Evolutionary conservation across 2,113 vertebrate species (phyloP).

Genomic region (Apodemus sylvaticus): DNA sequence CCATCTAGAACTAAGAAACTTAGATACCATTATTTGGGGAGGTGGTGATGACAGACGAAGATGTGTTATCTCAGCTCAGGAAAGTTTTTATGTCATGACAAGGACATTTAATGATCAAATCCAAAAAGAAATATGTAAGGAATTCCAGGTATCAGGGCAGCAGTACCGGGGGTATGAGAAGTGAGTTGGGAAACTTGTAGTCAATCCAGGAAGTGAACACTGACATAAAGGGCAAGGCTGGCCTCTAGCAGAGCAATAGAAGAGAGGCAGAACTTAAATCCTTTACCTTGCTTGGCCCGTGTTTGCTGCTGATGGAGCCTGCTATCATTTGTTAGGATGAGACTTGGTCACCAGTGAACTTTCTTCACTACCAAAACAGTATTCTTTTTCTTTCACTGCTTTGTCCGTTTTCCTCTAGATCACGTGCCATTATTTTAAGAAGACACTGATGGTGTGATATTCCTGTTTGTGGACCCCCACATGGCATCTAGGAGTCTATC

Average conservation of each 20-base stretch:
- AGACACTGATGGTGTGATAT: background rate
- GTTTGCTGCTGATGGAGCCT: background rate
- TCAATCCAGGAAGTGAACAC: background rate
- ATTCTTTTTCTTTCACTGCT: background rate
- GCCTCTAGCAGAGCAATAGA: background rate
- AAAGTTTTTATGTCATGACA: slow-evolving; percentile 27
- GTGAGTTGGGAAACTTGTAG: background rate
- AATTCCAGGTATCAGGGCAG: background rate
- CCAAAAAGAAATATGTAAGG: background rate
- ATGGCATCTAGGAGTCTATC: background rate
- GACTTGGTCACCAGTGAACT: slow-evolving; percentile 17
- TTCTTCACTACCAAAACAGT: slow-evolving; percentile 41
- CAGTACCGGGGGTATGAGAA: background rate
- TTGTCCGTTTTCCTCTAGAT: slow-evolving; percentile 13
- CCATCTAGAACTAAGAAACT: slow-evolving; percentile 29
- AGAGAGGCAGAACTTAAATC: background rate
- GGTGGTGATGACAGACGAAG: slow-evolving; percentile 29
- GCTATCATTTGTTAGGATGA: background rate
- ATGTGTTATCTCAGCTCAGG: background rate
- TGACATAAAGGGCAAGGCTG: background rate
- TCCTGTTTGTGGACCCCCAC: background rate
- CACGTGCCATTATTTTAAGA: slow-evolving; percentile 14
- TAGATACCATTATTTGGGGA: background rate
- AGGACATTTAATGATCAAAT: background rate
- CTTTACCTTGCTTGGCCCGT: background rate